Evolutionary conservation across 1,140 invertebrate species (phyloP), one percentile per base, ranked within the genome.

Genomic region (Scylla paramamosain): DNA sequence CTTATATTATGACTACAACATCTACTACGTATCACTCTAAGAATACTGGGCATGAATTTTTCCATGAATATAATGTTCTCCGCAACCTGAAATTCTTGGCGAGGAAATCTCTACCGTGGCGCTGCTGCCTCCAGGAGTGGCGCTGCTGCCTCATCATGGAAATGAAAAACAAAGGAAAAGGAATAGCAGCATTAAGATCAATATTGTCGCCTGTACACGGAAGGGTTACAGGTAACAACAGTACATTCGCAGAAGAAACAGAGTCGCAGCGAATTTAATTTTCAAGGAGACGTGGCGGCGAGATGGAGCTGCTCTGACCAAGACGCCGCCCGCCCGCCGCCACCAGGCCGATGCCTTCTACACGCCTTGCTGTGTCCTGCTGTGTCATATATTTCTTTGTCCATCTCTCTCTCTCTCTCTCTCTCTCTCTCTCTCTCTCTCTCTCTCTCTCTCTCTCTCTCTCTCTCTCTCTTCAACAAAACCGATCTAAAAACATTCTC

Each of bases 341-440:
- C n/a, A 20, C n/a, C 39, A 39, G 67, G 67, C 20, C 67, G 52
- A 16, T 1, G 8, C n/a, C 67, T n/a, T n/a, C 67, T n/a, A 20
- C 67, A n/a, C 20, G 8, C 67, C 20, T 77, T 59, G 10, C 20
- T n/a, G 67, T 77, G 1, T 77, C 67, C 10, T 77, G 12, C 25
- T 77, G 20, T 8, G 12, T 77, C 67, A 2, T 8, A 0, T 39
- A 10, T 16, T 39, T 39, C 7, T n/a, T 39, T 48, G 14, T 20
- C 39, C 28, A 4, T 20, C 39, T 59, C 52, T 59, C 52, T 59
- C 84, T 87, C 7, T 89, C 86, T 88, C 86, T 88, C 86, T 88
- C 31, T 88, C 31, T 88, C 31, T 88, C 86, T 86, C 84, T 86
- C 84, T 86, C 84, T 86, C 84, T 16, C 10, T 39, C 7, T n/a